Conservation (phyloP, 1,140 invertebrate species). For the Saccostrea echinata region DNA sequence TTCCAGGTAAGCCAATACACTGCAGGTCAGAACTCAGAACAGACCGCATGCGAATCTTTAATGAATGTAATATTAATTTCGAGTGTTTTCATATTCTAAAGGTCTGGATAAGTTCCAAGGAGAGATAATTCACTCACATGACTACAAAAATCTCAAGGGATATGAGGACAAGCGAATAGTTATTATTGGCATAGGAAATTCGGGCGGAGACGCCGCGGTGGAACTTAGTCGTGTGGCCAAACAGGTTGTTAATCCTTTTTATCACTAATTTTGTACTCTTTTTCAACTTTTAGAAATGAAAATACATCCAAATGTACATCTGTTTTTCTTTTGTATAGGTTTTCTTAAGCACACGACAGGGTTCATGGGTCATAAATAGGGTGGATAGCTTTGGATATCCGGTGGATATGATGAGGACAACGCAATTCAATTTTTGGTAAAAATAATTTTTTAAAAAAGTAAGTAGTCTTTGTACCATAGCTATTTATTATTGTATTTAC, state of each 20-base stretch:
- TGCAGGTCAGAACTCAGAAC: neutral
- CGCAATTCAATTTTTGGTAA: slow-evolving; percentile 14
- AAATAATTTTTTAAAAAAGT: neutral
- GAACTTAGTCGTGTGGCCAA: slow-evolving; percentile 79
- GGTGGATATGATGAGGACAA: slow-evolving; percentile 60
- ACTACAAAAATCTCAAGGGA: slow-evolving; percentile 75
- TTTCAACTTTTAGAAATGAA: neutral
- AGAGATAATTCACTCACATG: slow-evolving; percentile 80
- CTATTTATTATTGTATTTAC: too few relatives aligned
- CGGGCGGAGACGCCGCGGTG: slow-evolving; percentile 81
- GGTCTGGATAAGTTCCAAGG: slow-evolving; percentile 77
- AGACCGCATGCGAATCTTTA: neutral
- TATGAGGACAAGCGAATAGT: slow-evolving; percentile 80
- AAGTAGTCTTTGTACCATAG: neutral
- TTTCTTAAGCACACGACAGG: slow-evolving; percentile 81
- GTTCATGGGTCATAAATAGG: slow-evolving; percentile 81
- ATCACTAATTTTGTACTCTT: neutral
- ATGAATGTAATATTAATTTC: neutral
- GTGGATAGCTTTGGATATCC: slow-evolving; percentile 73
- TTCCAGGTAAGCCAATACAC: slow-evolving; percentile 63
- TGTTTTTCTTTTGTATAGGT: slow-evolving; percentile 70
- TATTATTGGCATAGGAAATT: slow-evolving; percentile 82
- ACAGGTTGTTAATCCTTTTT: slow-evolving; percentile 55
- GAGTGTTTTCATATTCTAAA: neutral
- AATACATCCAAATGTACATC: neutral